Percentiles rank a stretch among this genome's conserved stretches.
These are phyloP conservation scores for Takifugu flavidus DNA, from an alignment of 2,113 vertebrate genomes.

Conservation along the genomic window DNA sequence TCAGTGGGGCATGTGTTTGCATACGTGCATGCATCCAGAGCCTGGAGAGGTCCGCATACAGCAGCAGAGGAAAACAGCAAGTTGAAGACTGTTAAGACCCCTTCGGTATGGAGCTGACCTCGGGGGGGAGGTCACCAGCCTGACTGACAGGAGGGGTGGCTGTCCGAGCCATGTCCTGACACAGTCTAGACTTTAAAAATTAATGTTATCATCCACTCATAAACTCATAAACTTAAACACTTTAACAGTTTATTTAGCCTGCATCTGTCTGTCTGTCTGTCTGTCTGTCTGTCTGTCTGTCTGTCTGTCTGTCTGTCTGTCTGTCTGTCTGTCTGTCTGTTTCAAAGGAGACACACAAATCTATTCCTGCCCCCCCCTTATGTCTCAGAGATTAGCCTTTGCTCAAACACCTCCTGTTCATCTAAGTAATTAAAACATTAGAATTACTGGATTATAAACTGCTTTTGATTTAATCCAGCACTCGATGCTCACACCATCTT, in stretches of 20 bases:
- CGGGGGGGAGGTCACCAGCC: slow-evolving; percentile 69
- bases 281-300: no score
- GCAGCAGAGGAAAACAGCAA: slow-evolving; percentile 22
- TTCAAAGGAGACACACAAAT: slow-evolving; percentile 55
- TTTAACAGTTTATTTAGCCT: no score
- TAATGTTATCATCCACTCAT: no score
- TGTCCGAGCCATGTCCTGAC: slow-evolving; percentile 51
- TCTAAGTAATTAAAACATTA: slow-evolving; percentile 77
- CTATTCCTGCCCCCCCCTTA: slow-evolving; percentile 49
- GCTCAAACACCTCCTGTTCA: slow-evolving; percentile 76
- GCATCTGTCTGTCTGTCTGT: no score
- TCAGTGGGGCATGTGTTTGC: slow-evolving; percentile 38
- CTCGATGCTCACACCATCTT: slow-evolving; percentile 54
- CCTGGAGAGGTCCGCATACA: slow-evolving; percentile 24
- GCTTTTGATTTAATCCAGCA: slow-evolving; percentile 71
- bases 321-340: slow-evolving; percentile 34
- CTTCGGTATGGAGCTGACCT: slow-evolving; percentile 59
- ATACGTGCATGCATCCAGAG: slow-evolving; percentile 15
- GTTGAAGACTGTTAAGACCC: slow-evolving; percentile 69
- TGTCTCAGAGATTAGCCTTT: slow-evolving; percentile 75
- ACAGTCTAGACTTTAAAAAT: no score
- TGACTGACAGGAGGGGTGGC: background rate
- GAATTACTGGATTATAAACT: slow-evolving; percentile 76
- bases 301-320: background rate
- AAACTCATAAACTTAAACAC: no score